Evolutionary conservation across 2,113 vertebrate genomes (phyloP).

Genomic region (Nothocercus julius): DNA sequence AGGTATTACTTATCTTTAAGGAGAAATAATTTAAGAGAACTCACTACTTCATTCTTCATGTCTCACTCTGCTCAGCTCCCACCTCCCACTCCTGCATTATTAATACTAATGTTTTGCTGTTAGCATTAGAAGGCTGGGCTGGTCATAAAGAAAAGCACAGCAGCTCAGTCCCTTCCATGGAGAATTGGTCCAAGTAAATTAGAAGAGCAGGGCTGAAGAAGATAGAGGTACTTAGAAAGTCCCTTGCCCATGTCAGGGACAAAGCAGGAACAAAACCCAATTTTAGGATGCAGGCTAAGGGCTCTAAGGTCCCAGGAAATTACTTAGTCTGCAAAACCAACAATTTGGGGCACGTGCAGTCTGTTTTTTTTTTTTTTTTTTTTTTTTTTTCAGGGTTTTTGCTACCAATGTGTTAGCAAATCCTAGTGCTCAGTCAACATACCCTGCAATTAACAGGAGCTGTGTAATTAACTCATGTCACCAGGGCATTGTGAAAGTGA

Average conservation of each 20-base stretch:
- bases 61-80: not conserved
- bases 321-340: not conserved
- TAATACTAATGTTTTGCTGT: not conserved
- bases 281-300: not conserved
- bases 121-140: not conserved
- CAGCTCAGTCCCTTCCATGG: not conserved
- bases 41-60: accelerated
- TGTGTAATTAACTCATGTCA: conserved; percentile 48
- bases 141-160: not conserved
- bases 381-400: not conserved
- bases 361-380: not conserved
- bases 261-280: not conserved
- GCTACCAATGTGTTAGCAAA: conserved; percentile 33
- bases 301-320: not conserved
- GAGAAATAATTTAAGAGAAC: not conserved
- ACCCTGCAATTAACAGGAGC: conserved; percentile 56
- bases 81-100: not conserved
- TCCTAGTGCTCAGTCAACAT: conserved; percentile 21
- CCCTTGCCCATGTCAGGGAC: not conserved
- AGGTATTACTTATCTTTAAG: not conserved
- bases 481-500: conserved; percentile 5
- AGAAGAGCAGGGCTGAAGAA: not conserved
- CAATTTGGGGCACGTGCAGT: not conserved
- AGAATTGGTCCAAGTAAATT: not conserved
- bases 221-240: not conserved